phyloP scores from a whole-genome alignment of 2,888 invertebrate genomes.

The Pristionchus arcanus region DNA sequence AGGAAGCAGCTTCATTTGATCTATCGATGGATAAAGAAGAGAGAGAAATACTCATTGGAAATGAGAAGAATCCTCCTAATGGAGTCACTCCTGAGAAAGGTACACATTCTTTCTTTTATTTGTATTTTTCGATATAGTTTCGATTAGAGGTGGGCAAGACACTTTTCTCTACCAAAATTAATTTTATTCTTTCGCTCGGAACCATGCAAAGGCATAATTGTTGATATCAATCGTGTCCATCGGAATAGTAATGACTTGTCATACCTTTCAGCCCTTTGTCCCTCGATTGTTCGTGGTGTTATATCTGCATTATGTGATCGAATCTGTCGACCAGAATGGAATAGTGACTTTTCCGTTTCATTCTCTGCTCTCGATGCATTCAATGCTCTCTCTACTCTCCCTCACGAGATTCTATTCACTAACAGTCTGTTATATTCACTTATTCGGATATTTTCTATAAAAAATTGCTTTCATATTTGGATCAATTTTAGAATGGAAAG shows the following conservation, averaged over 20 bases:
- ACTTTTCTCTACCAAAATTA: neutral
- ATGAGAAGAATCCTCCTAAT: slow-evolving; percentile 54
- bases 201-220: too few species aligned
- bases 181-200: neutral
- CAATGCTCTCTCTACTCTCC: slow-evolving; percentile 73
- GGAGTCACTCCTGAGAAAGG: slow-evolving; percentile 68
- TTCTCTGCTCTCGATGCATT: slow-evolving; percentile 76
- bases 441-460: neutral
- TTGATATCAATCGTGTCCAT: too few species aligned
- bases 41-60: slow-evolving; percentile 64
- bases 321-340: slow-evolving; percentile 67
- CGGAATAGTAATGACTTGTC: neutral
- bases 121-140: too few species aligned
- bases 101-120: slow-evolving; percentile 1
- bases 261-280: slow-evolving; percentile 60
- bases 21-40: slow-evolving; percentile 67
- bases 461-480: too few species aligned
- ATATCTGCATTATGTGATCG: slow-evolving; percentile 77
- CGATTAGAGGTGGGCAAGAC: too few species aligned
- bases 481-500: too few species aligned
- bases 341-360: slow-evolving; percentile 63
- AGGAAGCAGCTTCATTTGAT: slow-evolving; percentile 70
- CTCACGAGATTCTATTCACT: slow-evolving; percentile 72
- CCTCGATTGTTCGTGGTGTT: slow-evolving; percentile 74
- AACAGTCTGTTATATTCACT: slow-evolving; percentile 63